Evolutionary conservation across 2,888 invertebrate species (phyloP), one percentile per base, ranked within the genome.

Genomic region (Allolobophora icterica): DNA sequence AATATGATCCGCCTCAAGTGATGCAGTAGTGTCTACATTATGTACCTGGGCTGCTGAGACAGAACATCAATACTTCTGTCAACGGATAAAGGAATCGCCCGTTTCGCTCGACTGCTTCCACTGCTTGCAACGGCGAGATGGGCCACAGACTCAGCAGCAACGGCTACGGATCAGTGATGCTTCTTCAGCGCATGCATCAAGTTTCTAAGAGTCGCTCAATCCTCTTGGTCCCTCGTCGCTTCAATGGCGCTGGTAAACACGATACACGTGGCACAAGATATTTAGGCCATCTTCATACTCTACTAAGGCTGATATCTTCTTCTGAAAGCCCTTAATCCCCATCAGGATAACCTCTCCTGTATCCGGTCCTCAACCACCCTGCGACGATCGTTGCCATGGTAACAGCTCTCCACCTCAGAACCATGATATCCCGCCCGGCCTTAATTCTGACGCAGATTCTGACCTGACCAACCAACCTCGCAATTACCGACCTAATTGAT

Each of bases 61-160:
- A 71, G 71, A 71, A 71, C 71, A n/a, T 71, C 71, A 71, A 71
- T 71, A 71, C 71, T n/a, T 30, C n/a, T 71, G 71, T 71, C 71
- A n/a, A 71, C n/a, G 71, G n/a, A 71, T 71, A 71, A 71, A 71
- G 71, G 71, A 71, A n/a, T 71, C 71, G 71, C n/a, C 71, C 71
- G 71, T n/a, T n/a, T n/a, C 71, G 71, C 71, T 71, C 71, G 71
- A n/a, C 71, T 71, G 71, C 71, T 30, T 71, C 71, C 71, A 71
- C 71, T 71, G 71, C 71, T n/a, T n/a, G 71, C 71, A n/a, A 11
- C 71, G 8, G 8, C 71, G n/a, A 71, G 71, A 71, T 71, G 71
- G 71, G n/a, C 71, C 13, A n/a, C 8, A 71, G n/a, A 71, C 71
- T n/a, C 71, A n/a, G n/a, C n/a, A n/a, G 71, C 71, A 13, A n/a